Base-by-base conservation (phyloP, 2,888 invertebrate species). In the Pyrocoelia pectoralis region DNA sequence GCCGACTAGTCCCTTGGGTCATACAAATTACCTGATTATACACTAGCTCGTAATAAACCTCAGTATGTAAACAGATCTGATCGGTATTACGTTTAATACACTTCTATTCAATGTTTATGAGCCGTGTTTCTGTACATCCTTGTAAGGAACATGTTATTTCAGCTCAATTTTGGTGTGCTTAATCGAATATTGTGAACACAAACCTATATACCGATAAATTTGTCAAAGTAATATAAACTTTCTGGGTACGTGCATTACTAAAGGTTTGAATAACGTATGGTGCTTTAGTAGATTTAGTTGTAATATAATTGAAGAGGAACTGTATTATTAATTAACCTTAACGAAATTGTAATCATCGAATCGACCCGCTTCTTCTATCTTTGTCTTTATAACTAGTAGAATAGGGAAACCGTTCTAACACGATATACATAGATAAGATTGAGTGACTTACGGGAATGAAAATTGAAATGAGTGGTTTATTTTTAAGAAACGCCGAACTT, bases 1-100 rank as follows among this genome's bases (percentile, higher is more conserved):
- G 70, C 70, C 69, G 69, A 71, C 70, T 68, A 65, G 58, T 65
- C 68, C 68, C 68, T 69, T 68, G 68, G 71, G 70, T 71, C 76
- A 77, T 77, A 77, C 76, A 74, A 77, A 77, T 77, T 72, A 69
- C 74, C 75, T 76, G 68, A 74, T 77, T 77, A 77, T 72, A 68
- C 56, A 38, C 59, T 49, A 54, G 64, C 58, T 61, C 59, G 66
- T 68, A 65, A 65, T 68, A 68, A 65, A 62, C 66, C 65, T 68
- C 64, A 53, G 58, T 46, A 40, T 60, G 67, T 68, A 66, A 59
- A 68, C 65, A 65, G 65, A 65, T 65, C 66, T 58, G 57, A 67
- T 68, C 61, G 61, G 67, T 66, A 66, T 61, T 64, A 58, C 60
- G 56, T 66, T 58, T 66, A 66, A 67, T 65, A 62, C 67, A 65